phyloP scores from a whole-genome alignment of 2,888 invertebrate genomes.

The Parnassius glacialis region DNA sequence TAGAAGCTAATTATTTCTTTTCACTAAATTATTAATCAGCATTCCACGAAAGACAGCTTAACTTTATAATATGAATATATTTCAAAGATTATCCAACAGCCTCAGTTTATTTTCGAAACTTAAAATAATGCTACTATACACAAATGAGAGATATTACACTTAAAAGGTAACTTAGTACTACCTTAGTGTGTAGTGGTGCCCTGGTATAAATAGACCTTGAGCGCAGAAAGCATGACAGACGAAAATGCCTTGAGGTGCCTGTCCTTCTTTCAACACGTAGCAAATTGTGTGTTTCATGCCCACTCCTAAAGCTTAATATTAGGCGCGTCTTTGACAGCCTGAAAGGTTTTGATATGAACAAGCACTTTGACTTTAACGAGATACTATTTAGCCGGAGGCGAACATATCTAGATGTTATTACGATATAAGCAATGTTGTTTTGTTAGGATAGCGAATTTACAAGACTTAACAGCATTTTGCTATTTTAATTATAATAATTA shows the following conservation, averaged over 20 bases:
- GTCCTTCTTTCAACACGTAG: constrained; percentile 77
- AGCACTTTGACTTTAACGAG: constrained; percentile 70
- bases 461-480: background rate
- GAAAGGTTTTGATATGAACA: constrained; percentile 68
- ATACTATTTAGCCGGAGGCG: constrained; percentile 72
- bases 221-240: constrained; percentile 58
- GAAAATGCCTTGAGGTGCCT: constrained; percentile 63
- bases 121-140: no score
- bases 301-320: constrained; percentile 58
- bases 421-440: constrained; percentile 26
- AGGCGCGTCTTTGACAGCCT: constrained; percentile 57
- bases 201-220: constrained; percentile 66
- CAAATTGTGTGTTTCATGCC: constrained; percentile 72
- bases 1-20: no score
- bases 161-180: no score
- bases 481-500: background rate
- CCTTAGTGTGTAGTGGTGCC: constrained; percentile 39
- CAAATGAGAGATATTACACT: no score
- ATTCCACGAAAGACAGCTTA: no score
- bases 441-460: constrained; percentile 24
- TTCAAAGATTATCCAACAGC: no score
- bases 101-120: no score
- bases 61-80: no score
- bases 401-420: constrained; percentile 42
- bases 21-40: no score